Percentiles rank a stretch among this genome's conserved stretches.
phyloP scores from a whole-genome alignment of 2,113 vertebrate species.

The Phoxinus phoxinus region DNA sequence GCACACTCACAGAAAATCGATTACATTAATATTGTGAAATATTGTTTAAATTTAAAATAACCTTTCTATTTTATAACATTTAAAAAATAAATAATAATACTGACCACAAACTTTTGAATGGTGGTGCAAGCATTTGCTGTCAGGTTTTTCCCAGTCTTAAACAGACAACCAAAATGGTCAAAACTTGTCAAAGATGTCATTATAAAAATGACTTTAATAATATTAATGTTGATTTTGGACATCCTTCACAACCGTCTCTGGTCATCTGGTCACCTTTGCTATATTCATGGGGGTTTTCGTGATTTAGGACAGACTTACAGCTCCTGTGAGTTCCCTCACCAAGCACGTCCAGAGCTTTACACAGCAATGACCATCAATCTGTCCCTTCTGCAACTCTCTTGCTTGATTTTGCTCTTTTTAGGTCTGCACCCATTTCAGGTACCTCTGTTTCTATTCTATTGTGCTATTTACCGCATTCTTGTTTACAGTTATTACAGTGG shows the following conservation, averaged over 20 bases:
- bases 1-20: too few relatives aligned
- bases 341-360: background rate
- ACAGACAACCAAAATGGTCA: background rate
- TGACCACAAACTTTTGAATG: background rate
- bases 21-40: background rate
- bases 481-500: conserved; percentile 39
- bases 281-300: background rate
- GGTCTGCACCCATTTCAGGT: background rate
- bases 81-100: background rate
- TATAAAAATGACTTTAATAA: background rate
- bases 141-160: background rate
- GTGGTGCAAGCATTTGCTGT: background rate
- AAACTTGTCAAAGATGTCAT: background rate
- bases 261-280: background rate
- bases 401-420: background rate
- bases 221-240: background rate
- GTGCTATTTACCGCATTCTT: conserved; percentile 1
- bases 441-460: background rate
- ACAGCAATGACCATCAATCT: background rate
- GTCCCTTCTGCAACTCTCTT: background rate
- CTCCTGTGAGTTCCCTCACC: background rate
- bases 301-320: background rate
- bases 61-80: too few relatives aligned
- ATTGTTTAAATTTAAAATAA: background rate
- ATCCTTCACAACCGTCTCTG: background rate